Evolutionary conservation across 2,797 vertebrate species (phyloP).

Genomic region (Ptychadena robeensis): DNA sequence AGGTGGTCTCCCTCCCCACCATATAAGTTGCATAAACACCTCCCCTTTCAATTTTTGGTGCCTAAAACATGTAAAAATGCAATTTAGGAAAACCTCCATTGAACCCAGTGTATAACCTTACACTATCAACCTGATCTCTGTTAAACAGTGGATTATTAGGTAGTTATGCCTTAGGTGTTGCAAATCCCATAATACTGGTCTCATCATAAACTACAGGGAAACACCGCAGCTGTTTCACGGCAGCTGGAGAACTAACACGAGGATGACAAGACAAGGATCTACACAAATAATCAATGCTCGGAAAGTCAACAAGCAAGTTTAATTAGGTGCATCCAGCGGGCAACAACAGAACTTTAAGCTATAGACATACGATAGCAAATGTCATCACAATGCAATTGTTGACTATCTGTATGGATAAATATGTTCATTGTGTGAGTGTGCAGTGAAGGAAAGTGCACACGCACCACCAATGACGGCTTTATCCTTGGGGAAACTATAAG

Average conservation of each 20-base stretch:
- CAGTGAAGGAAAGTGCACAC: neutral
- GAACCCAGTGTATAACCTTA: no score
- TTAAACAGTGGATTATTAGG: no score
- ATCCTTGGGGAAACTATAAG: neutral
- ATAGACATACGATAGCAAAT: neutral
- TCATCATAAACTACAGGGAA: neutral
- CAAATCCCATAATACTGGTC: neutral
- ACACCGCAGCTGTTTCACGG: neutral
- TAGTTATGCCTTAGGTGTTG: no score
- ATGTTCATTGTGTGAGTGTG: neutral
- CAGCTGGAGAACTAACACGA: neutral
- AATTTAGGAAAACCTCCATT: no score
- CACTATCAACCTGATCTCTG: no score
- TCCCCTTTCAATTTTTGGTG: no score
- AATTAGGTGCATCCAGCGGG: neutral
- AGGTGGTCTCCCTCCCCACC: no score
- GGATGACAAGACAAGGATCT: neutral
- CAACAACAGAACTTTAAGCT: neutral
- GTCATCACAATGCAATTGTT: neutral
- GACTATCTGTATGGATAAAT: neutral
- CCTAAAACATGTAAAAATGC: no score
- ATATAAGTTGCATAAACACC: no score
- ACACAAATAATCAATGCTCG: neutral
- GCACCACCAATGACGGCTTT: neutral
- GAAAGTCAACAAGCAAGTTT: neutral